Evolutionary conservation across 2,888 invertebrate genomes (phyloP).

Genomic region (Sussaba pulchella): DNA sequence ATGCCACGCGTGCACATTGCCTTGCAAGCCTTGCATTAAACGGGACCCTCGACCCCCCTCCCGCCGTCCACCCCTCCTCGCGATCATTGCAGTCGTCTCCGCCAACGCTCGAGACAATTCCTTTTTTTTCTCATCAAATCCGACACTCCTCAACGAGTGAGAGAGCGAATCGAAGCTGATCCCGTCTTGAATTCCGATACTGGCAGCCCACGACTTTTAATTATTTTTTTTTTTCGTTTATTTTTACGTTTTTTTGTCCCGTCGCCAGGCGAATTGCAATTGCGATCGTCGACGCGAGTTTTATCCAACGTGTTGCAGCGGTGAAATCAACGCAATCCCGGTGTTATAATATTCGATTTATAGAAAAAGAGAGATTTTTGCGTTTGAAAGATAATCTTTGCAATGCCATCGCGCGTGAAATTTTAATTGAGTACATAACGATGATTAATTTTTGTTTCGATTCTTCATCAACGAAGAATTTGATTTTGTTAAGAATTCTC

Average conservation of each 20-base stretch:
- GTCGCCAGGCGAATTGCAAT: not conserved
- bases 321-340: not conserved
- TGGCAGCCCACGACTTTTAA: slow-evolving; percentile 38
- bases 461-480: too few relatives aligned
- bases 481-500: too few relatives aligned
- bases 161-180: slow-evolving; percentile 56
- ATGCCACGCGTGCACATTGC: slow-evolving; percentile 51
- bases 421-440: too few relatives aligned
- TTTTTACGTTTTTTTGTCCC: slow-evolving; percentile 4
- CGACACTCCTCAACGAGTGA: slow-evolving; percentile 48
- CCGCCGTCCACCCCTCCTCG: not conserved
- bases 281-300: not conserved
- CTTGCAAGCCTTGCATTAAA: slow-evolving; percentile 63
- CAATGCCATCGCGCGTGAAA: too few relatives aligned
- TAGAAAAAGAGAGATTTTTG: not conserved
- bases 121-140: slow-evolving; percentile 40
- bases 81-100: too few relatives aligned
- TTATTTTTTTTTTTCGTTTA: slow-evolving; percentile 30
- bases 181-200: slow-evolving; percentile 60
- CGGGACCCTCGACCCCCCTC: too few relatives aligned
- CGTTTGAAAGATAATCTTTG: too few relatives aligned
- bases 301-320: not conserved
- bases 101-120: slow-evolving; percentile 40
- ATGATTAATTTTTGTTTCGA: too few relatives aligned
- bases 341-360: not conserved